These are phyloP conservation scores for Pontoporia blainvillei DNA, from an alignment of 2,113 vertebrate species.

Conservation along the genomic window DNA sequence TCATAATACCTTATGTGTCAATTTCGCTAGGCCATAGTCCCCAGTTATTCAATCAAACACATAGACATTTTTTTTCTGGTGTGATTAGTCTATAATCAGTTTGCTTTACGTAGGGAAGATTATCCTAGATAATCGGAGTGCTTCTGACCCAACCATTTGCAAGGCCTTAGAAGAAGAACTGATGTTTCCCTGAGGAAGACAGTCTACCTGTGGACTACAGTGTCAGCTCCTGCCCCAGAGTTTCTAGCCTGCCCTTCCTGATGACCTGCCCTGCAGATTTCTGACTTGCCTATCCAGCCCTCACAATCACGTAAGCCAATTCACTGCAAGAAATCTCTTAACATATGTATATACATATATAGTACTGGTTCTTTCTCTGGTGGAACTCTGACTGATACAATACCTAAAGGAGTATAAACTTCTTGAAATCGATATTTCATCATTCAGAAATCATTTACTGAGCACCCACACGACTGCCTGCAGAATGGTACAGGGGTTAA, in stretches of 20 bases:
- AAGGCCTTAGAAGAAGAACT: neutral
- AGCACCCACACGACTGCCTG: neutral
- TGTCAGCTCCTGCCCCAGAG: neutral
- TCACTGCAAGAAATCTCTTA: neutral
- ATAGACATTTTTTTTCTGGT: neutral
- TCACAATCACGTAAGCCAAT: neutral
- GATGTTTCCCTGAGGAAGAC: neutral
- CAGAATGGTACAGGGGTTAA: neutral
- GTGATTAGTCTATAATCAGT: neutral
- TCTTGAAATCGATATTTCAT: neutral
- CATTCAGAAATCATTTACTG: neutral
- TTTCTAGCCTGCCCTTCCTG: neutral
- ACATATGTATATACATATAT: neutral
- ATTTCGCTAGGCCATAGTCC: neutral
- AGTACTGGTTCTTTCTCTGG: neutral
- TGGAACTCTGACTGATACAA: neutral
- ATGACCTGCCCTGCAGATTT: neutral
- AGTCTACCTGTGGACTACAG: neutral
- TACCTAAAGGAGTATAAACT: neutral
- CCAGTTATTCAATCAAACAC: neutral
- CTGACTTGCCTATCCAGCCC: neutral
- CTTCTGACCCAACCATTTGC: neutral
- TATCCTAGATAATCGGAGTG: neutral
- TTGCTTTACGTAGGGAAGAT: neutral
- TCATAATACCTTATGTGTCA: neutral